Evolutionary conservation across 2,113 vertebrate species (phyloP), one percentile per base, ranked within the genome.

Genomic region (Delphinus delphis): DNA sequence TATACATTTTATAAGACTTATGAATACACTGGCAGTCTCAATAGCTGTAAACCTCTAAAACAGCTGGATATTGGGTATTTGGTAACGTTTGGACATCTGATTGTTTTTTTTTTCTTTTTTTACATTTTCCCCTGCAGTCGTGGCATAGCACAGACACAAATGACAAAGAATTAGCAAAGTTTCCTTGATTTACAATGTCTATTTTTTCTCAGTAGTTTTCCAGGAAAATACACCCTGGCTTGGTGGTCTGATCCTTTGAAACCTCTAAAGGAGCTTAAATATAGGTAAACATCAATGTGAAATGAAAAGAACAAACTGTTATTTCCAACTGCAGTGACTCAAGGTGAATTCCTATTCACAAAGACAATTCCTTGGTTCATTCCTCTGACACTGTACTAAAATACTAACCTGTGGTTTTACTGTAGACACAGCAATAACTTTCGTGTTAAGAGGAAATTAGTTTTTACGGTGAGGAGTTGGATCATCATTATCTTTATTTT

Each of bases 231-330:
- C 2, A 77, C 23, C 17, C 47, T 91, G 20, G 2, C 60, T 93
- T 93, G 71, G 53, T 87, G 62, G 41, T 92, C 62, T 76, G 18
- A 83, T 79, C 6, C 7, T 90, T 73, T 84, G 21, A 90, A 95
- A 63, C 73, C 68, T 95, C 58, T 38, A 74, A 73, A 93, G n/a
- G 53, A 67, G 41, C 26, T 95, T 92, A 84, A 50, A 62, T 65
- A 70, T 53, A 83, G 53, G 67, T 93, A 86, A 93, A 74, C 38
- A 67, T 60, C 33, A 53, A 25, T 81, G 53, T 82, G 38, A 87
- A 93, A 89, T 88, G 31, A 63, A 87, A 92, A 90, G 90, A 76
- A 71, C 21, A 79, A 94, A 88, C 14, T 14, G 17, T 81, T 68
- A 79, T 67, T 96, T 71, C 21, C 58, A 71, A 71, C 33, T 90